Evolutionary conservation across 53 echinoderm and acorn worm genomes (phyloP).

Genomic region (Stichopus horrens): DNA sequence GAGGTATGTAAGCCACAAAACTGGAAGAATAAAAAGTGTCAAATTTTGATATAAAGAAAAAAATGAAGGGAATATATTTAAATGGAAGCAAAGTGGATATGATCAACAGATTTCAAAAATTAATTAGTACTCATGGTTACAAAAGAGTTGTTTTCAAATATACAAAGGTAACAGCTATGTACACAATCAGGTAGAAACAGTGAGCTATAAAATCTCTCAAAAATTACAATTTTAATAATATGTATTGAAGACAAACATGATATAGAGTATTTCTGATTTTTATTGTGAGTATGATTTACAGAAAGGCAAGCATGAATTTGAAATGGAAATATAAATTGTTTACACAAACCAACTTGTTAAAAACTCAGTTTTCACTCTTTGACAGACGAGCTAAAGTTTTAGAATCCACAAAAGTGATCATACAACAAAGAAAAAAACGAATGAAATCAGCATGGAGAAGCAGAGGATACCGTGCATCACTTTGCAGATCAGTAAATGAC

Average conservation of each 20-base stretch:
- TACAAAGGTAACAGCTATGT: conserved; percentile 22
- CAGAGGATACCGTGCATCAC: too few species aligned
- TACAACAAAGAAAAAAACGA: not conserved
- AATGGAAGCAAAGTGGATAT: not conserved
- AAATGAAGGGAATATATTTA: not conserved
- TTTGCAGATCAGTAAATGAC: too few species aligned
- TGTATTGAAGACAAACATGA: not conserved
- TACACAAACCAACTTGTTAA: not conserved
- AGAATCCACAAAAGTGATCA: not conserved
- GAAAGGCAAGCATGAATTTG: conserved; percentile 3
- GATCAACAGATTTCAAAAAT: not conserved
- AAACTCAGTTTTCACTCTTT: not conserved
- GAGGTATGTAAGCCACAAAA: conserved; percentile 41
- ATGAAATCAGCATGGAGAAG: not conserved
- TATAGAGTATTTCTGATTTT: not conserved
- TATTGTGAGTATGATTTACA: not conserved
- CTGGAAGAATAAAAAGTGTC: not conserved
- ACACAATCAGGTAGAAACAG: not conserved
- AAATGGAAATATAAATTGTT: not conserved
- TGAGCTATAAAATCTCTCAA: not conserved
- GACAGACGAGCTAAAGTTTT: not conserved
- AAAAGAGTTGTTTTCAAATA: conserved; percentile 28
- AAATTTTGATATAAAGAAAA: not conserved
- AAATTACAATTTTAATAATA: not conserved
- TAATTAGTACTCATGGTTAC: conserved; percentile 13